phyloP scores from a whole-genome alignment of 1,140 invertebrate species.

The Patella vulgata region DNA sequence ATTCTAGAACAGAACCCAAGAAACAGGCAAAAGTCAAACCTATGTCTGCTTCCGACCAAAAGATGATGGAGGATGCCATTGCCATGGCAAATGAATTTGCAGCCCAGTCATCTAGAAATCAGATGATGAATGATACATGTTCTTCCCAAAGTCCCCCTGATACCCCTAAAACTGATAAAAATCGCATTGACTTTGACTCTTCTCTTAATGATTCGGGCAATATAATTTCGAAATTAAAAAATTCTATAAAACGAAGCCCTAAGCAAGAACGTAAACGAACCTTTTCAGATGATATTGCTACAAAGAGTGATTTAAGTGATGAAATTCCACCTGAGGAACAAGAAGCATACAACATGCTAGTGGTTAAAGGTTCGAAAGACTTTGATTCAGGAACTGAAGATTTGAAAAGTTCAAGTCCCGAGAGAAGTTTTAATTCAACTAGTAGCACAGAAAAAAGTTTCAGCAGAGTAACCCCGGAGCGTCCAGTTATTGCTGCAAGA shows the following conservation, averaged over 20 bases:
- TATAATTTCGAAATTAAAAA: constrained; percentile 85
- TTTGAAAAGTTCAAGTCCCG: no score
- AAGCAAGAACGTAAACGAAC: constrained; percentile 62
- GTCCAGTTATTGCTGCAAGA: no score
- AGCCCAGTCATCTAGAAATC: constrained; percentile 26
- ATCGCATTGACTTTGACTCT: constrained; percentile 40
- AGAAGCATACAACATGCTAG: constrained; percentile 89
- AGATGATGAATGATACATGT: constrained; percentile 28
- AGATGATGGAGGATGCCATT: constrained; percentile 92
- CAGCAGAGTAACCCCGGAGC: no score
- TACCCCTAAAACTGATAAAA: constrained; percentile 31
- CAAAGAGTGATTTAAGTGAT: constrained; percentile 46
- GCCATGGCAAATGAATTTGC: constrained; percentile 93
- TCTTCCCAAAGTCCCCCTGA: not conserved
- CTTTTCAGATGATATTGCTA: constrained; percentile 67
- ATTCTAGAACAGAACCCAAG: constrained; percentile 40
- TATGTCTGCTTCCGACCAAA: constrained; percentile 92
- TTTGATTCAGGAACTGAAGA: no score
- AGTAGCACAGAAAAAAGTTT: no score
- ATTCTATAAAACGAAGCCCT: constrained; percentile 64
- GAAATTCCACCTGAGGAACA: constrained; percentile 72
- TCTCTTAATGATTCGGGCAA: constrained; percentile 73
- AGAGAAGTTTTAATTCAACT: no score
- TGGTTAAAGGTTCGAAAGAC: constrained; percentile 75
- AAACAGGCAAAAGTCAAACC: constrained; percentile 77